phyloP scores from a whole-genome alignment of 1,140 invertebrate species.

The Eulimnadia texana region DNA sequence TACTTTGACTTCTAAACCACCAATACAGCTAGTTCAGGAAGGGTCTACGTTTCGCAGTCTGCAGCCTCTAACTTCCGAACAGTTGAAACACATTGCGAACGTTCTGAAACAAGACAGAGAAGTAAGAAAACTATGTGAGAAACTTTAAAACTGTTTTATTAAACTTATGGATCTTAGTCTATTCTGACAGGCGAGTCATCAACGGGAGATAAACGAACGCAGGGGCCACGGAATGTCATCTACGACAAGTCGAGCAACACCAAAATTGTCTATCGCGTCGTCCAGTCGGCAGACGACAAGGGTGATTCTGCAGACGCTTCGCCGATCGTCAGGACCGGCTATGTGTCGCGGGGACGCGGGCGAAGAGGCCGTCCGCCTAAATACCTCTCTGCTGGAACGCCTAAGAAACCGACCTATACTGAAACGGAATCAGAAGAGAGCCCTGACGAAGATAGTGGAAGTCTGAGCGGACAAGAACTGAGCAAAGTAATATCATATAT shows the following conservation, averaged over 20 bases:
- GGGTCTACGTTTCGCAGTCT: constrained; percentile 40
- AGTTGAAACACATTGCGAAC: constrained; percentile 44
- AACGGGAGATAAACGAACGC: too few species aligned
- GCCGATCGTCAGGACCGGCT: too few species aligned
- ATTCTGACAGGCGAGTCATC: too few species aligned
- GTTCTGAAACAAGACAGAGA: constrained; percentile 38
- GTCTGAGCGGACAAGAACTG: not conserved
- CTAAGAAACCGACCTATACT: constrained; percentile 23
- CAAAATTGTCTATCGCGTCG: not conserved
- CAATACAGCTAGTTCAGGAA: constrained; percentile 47
- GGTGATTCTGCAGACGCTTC: not conserved
- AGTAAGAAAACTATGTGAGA: constrained; percentile 14
- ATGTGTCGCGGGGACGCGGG: not conserved
- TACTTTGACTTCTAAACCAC: constrained; percentile 38
- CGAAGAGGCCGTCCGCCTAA: constrained; percentile 13
- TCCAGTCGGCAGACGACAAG: not conserved
- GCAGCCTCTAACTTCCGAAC: constrained; percentile 39
- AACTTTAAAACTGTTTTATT: too few species aligned
- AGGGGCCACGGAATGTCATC: too few species aligned
- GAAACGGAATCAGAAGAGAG: not conserved
- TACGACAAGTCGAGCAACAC: too few species aligned
- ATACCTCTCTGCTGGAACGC: constrained; percentile 28
- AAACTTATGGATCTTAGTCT: too few species aligned
- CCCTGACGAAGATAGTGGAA: not conserved
- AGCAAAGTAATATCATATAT: not conserved